Base-by-base conservation (phyloP, 2,113 vertebrate genomes). In the Bufo bufo region DNA sequence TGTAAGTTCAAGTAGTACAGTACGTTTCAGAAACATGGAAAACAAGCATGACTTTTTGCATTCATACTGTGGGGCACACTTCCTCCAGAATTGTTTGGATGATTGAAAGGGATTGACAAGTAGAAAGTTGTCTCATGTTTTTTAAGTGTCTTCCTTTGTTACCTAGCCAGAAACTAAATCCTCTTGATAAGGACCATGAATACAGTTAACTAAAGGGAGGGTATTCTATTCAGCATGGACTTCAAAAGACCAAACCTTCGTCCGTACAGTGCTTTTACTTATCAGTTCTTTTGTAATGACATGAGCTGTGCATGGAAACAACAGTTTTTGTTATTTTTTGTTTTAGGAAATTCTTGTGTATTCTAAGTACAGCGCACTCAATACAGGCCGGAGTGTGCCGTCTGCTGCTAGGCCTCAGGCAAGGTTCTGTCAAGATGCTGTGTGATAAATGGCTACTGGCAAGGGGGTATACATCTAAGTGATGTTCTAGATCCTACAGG, bases 91-190 rank as follows among this genome's bases (percentile, higher is more conserved):
- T 88, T 84, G 87, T 84, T 78, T 77, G 52, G 47, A 77, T 88
- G 80, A 88, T 71, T 87, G 86, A 75, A 88, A 77, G 83, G 87
- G 59, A 84, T 82, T 47, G 81, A 78, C 81, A 66, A 84, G 71
- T 84, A 88, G 87, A 88, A 88, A 88, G 87, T 88, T 88, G 87
- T 77, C 80, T 66, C 23, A 63, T 84, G 87, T 88, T 82, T 87
- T 84, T 84, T 16, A 88, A 84, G 58, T 77, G 81, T 66, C 45
- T 84, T 77, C n/a, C 82, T 90, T 89, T 87, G 85, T 63, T 71
- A 83, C 43, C 74, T 69, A 52, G 56, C 10, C 10, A 90, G 86
- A 89, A 90, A 75, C 54, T 69, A 66, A 66, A 7, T 81, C 90
- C 49, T 23, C 17, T 43, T 78, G 72, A 77, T 43, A 69, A 72